Evolutionary conservation across 2,797 vertebrate genomes (phyloP).

Genomic region (Pantherophis alleghaniensis): DNA sequence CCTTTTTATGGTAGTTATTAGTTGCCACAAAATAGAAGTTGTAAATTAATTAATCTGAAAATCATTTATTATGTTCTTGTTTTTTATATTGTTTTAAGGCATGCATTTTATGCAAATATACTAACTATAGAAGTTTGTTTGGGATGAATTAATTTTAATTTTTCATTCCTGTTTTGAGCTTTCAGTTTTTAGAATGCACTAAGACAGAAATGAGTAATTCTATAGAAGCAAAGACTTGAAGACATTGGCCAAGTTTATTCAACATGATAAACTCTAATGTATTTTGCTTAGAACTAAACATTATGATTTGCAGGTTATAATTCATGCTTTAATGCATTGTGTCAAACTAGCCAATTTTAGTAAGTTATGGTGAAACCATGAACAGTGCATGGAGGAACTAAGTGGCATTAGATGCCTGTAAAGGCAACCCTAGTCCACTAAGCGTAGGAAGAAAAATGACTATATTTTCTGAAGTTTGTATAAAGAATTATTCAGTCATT

Average conservation of each 20-base stretch:
- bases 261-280: background rate
- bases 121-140: background rate
- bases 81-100: background rate
- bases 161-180: background rate
- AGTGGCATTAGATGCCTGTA: background rate
- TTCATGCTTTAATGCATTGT: conserved; percentile 46
- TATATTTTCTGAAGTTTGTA: conserved; percentile 1
- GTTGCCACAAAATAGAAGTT: background rate
- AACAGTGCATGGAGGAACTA: background rate
- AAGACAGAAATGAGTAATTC: background rate
- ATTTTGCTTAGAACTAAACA: background rate
- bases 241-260: background rate
- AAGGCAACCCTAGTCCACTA: background rate
- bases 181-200: background rate
- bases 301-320: conserved; percentile 62
- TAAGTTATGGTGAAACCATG: background rate
- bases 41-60: background rate
- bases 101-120: background rate
- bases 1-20: background rate
- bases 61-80: background rate
- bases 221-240: background rate
- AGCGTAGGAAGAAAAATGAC: background rate
- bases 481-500: conserved; percentile 11
- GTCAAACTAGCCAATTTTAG: background rate
- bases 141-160: background rate